Evolutionary conservation across 2,797 vertebrate genomes (phyloP).

Genomic region (Cyprinodon diabolis): DNA sequence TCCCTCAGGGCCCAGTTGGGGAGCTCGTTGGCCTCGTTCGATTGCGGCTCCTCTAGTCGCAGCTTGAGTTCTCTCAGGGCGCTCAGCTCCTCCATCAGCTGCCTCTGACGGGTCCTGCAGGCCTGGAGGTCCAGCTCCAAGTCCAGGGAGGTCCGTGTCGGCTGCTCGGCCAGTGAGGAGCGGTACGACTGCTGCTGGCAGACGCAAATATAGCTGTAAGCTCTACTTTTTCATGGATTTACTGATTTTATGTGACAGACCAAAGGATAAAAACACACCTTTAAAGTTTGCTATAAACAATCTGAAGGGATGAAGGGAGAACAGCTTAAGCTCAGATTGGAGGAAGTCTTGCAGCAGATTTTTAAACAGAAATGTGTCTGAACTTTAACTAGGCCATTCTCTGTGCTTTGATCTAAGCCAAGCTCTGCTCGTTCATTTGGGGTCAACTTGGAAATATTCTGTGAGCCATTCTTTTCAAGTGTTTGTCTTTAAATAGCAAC

Average conservation of each 20-base stretch:
- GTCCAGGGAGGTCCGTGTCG: conserved; percentile 96
- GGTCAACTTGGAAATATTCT: too few species aligned
- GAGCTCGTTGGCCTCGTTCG: conserved; percentile 83
- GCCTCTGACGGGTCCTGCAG: conserved; percentile 93
- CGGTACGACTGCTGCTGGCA: conserved; percentile 87
- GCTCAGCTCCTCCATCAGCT: conserved; percentile 94
- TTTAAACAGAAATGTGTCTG: too few species aligned
- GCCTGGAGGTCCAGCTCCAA: conserved; percentile 99
- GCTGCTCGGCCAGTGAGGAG: conserved; percentile 92
- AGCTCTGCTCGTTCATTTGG: too few species aligned
- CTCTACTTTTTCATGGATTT: too few species aligned
- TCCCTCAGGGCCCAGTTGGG: conserved; percentile 94
- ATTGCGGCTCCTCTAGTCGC: conserved; percentile 90
- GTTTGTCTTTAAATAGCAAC: too few species aligned
- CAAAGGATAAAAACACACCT: neutral
- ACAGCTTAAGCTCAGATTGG: too few species aligned
- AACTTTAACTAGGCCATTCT: neutral
- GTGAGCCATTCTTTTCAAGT: too few species aligned
- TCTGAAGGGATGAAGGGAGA: too few species aligned
- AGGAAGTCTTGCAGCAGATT: too few species aligned
- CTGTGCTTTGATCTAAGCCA: too few species aligned
- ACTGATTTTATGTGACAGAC: neutral
- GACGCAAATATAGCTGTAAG: neutral
- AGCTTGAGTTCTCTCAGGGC: conserved; percentile 90
- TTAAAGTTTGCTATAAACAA: neutral